Base-by-base conservation (phyloP, 2,113 vertebrate species). In the Carollia perspicillata region DNA sequence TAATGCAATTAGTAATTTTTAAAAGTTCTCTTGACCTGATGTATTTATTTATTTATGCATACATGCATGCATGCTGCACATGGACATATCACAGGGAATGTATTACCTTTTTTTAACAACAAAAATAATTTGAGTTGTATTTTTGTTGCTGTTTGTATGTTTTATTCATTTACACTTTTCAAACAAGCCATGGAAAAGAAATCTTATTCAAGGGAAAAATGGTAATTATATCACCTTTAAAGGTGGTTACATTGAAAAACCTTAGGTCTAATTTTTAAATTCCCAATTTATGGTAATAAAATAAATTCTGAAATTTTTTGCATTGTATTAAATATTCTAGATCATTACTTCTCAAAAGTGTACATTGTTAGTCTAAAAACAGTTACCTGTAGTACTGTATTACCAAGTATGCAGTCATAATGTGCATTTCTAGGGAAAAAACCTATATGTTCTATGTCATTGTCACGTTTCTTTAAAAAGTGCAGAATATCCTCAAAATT, bases 11-110 rank as follows among this genome's bases (percentile, higher is more conserved):
- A 22, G 37, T 77, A 90, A 12, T 51, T 72, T 83, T 93, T 66
- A 53, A 66, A 95, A 95, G 89, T 96, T 91, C 35, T 85, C 40
- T 94, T 89, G 86, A 96, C 88, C 71, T 37, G 53, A 33, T 8
- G 10, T 77, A 49, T 3, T 85, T 96, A 84, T 84, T 26, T 75
- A 63, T 3, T 87, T 95, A 83, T 84, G 26, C 71, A 49, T 49
- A 3, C 11, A 49, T 49, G 12, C 13, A 13, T 49, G 16, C 16
- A 69, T 49, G 0, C 51, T 83, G 10, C 47, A 79, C 23, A 53
- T 78, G 16, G 42, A 84, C 33, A 37, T 74, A 79, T 95, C 94
- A 94, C 28, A 23, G 72, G 42, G 8, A 47, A 86, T 65, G 66
- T 3, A 53, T 55, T 18, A 2, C 40, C 71, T 10, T 58, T n/a